Conservation (phyloP, 2,113 vertebrate genomes). For the Circaetus gallicus region DNA sequence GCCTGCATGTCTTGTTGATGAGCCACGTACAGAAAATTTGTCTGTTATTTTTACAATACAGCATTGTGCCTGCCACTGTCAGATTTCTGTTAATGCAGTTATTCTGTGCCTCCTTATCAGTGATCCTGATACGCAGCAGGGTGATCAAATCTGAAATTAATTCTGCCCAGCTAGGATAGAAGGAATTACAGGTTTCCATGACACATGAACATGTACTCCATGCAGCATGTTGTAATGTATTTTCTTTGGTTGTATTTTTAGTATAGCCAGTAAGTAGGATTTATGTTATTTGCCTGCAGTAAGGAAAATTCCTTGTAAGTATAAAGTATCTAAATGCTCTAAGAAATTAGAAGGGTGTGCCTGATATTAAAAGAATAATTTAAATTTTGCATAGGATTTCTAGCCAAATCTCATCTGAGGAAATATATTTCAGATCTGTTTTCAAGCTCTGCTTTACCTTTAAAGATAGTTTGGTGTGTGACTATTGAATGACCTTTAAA, state of each 20-base stretch:
- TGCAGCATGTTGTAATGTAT: background rate
- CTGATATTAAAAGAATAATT: background rate
- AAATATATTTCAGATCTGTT: background rate
- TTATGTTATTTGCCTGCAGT: background rate
- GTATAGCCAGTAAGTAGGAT: background rate
- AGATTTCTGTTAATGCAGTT: background rate
- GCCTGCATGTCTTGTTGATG: background rate
- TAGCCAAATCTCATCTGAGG: background rate
- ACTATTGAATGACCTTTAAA: conserved; percentile 26
- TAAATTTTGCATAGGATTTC: background rate
- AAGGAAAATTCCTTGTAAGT: background rate
- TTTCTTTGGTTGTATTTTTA: background rate
- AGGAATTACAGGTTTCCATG: background rate
- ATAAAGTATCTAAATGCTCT: background rate
- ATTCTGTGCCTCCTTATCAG: background rate
- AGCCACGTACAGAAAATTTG: background rate
- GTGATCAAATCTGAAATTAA: background rate
- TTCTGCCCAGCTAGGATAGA: background rate
- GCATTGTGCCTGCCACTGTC: background rate
- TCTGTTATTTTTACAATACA: background rate
- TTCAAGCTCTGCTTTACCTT: background rate
- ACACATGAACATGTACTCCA: background rate
- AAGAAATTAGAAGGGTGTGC: background rate
- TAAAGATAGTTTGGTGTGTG: background rate
- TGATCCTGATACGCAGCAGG: background rate